Base-by-base conservation (phyloP, 1,140 invertebrate genomes). In the Drosophila lacertosa region DNA sequence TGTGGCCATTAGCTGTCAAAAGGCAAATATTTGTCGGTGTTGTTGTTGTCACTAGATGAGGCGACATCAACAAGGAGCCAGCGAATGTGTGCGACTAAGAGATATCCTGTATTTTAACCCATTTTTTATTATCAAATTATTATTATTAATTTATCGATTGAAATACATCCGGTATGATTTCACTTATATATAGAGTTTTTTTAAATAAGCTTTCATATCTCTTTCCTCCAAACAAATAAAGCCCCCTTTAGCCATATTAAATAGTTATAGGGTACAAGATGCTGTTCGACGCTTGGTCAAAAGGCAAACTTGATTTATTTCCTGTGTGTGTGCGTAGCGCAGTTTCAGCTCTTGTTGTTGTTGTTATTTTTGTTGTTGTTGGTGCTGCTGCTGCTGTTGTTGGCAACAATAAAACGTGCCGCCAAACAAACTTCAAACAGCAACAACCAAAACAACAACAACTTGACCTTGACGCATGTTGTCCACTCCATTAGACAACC, bases 301-400 rank as follows among this genome's bases (percentile, higher is more conserved):
- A 77, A 84, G 68, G 62, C 82, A 77, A 86, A 86, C 81, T 86
- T 86, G 81, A 86, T 86, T 86, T 86, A 88, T 86, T 86, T 86
- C 81, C 81, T 81, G 81, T 74, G 33, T 68, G 33, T 20, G 18
- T 51, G 29, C 16, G 37, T 51, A 22, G 15, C 26, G 54, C 11
- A 26, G 50, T 9, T 29, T 37, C 5, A 32, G 55, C n/a, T 33
- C 6, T 4, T 59, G 42, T 13, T 62, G 45, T 24, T 53, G 59
- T 32, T 35, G 11, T 15, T 40, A 22, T 11, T 55, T 11, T 7
- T 24, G 45, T 1, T 62, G 58, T 44, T 65, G 60, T n/a, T 71
- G 71, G 40, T 67, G 77, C n/a, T 55, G 18, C 7, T 24, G 45
- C 3, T 62, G 58, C 51, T 65, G 60, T n/a, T 71, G 71, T 45